Base-by-base conservation (phyloP, 2,797 vertebrate species). In the Dipus sagitta region DNA sequence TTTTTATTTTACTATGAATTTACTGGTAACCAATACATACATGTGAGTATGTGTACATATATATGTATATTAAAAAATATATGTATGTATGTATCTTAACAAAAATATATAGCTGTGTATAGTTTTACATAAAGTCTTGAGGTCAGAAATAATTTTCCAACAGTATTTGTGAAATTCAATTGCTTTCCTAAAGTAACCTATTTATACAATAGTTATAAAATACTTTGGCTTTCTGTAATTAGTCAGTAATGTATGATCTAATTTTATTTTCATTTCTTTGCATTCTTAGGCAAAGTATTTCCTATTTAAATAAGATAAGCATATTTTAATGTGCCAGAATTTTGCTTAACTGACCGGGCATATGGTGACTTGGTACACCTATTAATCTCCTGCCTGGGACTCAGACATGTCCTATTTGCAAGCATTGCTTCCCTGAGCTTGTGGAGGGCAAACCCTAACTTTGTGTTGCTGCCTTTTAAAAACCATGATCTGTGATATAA, bases 351-450 rank as follows among this genome's bases (percentile, higher is more conserved):
- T 96, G 58, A 62, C 78, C 76, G 62, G 76, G 30, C 92, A 94
- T 95, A 94, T 88, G 82, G 93, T 67, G 68, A 14, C 52, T 92
- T 94, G 74, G 93, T 94, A 96, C 72, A 97, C 88, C 96, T 94
- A 95, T 95, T 93, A n/a, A 88, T 96, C 76, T 95, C 47, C 24
- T 90, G 17, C 17, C 20, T 47, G 65, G 32, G 9, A 80, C 91
- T 79, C 83, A 86, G 82, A 83, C 64, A 60, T 20, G 4, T 75
- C 60, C 32, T 60, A 67, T 65, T 78, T 90, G 32, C 26, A 86
- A 62, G 30, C 18, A 92, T 42, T 83, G 90, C 80, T 93, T 77
- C 32, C 47, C 10, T 3, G 21, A 15, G 86, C 28, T 80, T 68
- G 9, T 67, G 77, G 71, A 68, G 47, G 47, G 67, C 67, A 32